Evolutionary conservation across 1,140 invertebrate genomes (phyloP), one percentile per base, ranked within the genome.

Genomic region (Lethrus apterus): DNA sequence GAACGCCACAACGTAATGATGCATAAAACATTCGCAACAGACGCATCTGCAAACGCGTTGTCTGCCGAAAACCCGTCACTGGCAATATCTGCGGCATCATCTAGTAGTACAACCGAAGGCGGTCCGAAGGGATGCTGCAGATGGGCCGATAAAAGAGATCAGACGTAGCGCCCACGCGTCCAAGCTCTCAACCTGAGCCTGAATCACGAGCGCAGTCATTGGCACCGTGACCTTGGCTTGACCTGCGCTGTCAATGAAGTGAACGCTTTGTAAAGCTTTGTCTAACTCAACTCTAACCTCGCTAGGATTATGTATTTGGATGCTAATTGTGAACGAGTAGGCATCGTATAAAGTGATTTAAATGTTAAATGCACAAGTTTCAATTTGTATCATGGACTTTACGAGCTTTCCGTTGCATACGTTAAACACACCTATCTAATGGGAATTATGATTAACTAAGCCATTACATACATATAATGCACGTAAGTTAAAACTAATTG

Each of bases 201-300:
- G 40, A 49, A 43, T 49, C 47, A 49, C 47, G 47, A 43, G 31
- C 47, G 40, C 19, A 49, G 47, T 49, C 47, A 49, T 49, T 42
- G 47, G 35, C 47, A 49, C 32, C 41, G 47, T 49, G 47, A 49
- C 47, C 47, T 49, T 49, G 47, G 40, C 31, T 49, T 49, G 30
- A 49, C 38, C 40, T 36, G 40, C 40, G 32, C 32, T 44, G 47
- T 44, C 40, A 43, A 34, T 35, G 44, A 32, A 29, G 32, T 30
- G 47, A 38, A 38, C 35, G 35, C 35, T 7, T 26, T n/a, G n/a
- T n/a, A n/a, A n/a, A n/a, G 24, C 35, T 38, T 23, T 21, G 35
- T 38, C 35, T 38, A 38, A 21, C 33, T 34, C 33, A 34, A 34
- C 18, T 38, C 35, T 38, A 38, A 38, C 18, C 17, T 38, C 35